Percentiles rank a stretch among this genome's conserved stretches.
phyloP scores from a whole-genome alignment of 2,113 vertebrate genomes.

The Trogon surrucura region DNA sequence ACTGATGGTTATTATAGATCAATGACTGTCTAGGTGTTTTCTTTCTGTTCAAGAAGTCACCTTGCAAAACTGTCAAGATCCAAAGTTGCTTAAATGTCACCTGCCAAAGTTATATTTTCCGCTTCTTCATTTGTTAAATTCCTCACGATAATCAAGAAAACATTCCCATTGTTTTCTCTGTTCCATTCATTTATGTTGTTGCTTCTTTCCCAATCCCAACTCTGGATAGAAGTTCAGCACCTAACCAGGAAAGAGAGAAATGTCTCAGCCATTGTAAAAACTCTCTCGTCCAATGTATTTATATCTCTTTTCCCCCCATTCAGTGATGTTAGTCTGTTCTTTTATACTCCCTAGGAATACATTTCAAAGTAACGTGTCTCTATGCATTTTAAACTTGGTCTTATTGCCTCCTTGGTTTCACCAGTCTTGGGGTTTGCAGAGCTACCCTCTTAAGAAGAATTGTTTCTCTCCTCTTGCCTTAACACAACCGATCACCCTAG shows the following conservation, averaged over 20 bases:
- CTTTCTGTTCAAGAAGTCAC: slow-evolving; percentile 48
- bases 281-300: accelerated
- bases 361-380: not conserved
- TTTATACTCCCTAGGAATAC: not conserved
- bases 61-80: not conserved
- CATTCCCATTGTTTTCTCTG: not conserved
- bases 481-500: not conserved
- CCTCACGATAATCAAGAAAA: not conserved
- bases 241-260: not conserved
- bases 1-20: slow-evolving; percentile 6
- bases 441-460: not conserved
- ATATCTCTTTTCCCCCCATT: accelerated
- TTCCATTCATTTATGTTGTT: accelerated
- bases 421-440: not conserved
- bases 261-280: not conserved
- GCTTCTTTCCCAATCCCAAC: not conserved
- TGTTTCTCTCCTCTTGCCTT: not conserved
- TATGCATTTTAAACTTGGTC: not conserved
- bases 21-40: not conserved
- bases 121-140: not conserved
- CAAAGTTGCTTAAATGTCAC: not conserved
- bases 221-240: accelerated
- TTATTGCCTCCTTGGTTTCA: not conserved
- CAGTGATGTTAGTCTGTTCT: not conserved
- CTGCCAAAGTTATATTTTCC: not conserved